These are phyloP conservation scores for Etheostoma cragini DNA, from an alignment of 2,113 vertebrate genomes.

Conservation along the genomic window DNA sequence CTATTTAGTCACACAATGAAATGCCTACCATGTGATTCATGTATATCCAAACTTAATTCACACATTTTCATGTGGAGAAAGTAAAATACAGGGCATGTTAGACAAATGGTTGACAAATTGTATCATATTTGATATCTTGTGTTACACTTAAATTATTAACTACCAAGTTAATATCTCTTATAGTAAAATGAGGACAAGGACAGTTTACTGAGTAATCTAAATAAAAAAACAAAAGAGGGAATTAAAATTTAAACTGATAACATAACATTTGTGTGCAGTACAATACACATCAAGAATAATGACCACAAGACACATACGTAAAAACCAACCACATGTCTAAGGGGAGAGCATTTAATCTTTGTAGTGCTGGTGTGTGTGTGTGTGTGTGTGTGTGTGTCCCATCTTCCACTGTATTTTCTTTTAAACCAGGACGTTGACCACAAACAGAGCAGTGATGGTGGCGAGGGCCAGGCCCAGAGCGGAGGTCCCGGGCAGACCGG, in stretches of 20 bases:
- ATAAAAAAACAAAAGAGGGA: background rate
- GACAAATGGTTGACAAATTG: too few species aligned
- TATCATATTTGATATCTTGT: background rate
- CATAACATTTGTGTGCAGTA: background rate
- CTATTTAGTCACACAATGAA: background rate
- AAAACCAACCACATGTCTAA: background rate
- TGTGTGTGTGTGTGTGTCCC: background rate
- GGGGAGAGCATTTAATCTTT: background rate
- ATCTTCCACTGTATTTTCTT: background rate
- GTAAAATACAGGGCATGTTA: background rate
- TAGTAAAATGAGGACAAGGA: background rate
- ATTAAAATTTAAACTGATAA: background rate
- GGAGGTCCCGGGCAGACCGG: slow-evolving; percentile 29
- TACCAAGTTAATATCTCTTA: background rate
- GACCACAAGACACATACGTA: slow-evolving; percentile 9
- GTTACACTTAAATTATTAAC: background rate
- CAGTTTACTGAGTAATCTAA: background rate
- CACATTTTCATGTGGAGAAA: background rate
- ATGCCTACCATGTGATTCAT: background rate
- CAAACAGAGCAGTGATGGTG: slow-evolving; percentile 64
- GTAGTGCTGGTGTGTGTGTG: slow-evolving; percentile 6
- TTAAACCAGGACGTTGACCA: slow-evolving; percentile 69
- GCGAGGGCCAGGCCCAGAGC: slow-evolving; percentile 59
- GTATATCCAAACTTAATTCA: too few species aligned
- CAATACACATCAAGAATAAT: slow-evolving; percentile 14